Evolutionary conservation across 2,113 vertebrate genomes (phyloP).

Genomic region (Crotophaga sulcirostris): DNA sequence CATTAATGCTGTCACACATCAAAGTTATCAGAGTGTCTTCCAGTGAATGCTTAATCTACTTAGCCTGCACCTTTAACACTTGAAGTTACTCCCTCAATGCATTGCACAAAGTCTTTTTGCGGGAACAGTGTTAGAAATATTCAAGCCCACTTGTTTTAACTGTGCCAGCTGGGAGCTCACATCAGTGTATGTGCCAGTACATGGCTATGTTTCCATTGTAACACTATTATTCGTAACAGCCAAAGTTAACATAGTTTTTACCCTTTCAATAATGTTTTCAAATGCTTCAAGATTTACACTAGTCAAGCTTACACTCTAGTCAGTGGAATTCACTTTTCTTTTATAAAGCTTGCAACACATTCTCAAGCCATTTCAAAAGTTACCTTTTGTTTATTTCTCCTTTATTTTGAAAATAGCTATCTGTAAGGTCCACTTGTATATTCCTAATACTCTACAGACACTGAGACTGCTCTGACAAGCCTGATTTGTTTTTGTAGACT

Average conservation of each 20-base stretch:
- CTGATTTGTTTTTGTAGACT: neutral
- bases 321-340: neutral
- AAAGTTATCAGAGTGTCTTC: neutral
- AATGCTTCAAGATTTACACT: neutral
- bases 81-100: neutral
- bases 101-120: neutral
- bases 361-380: neutral
- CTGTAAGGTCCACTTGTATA: neutral
- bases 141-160: neutral
- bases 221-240: neutral
- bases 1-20: neutral
- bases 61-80: neutral
- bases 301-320: neutral
- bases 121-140: neutral
- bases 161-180: neutral
- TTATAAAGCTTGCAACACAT: neutral
- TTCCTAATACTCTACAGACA: neutral
- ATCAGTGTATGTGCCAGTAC: neutral
- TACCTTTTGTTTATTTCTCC: neutral
- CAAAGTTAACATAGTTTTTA: neutral
- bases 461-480: neutral
- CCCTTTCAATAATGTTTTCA: neutral
- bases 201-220: neutral
- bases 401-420: neutral
- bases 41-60: neutral